Evolutionary conservation across 2,888 invertebrate genomes (phyloP).

Genomic region (Glyphotaelius pellucidus): DNA sequence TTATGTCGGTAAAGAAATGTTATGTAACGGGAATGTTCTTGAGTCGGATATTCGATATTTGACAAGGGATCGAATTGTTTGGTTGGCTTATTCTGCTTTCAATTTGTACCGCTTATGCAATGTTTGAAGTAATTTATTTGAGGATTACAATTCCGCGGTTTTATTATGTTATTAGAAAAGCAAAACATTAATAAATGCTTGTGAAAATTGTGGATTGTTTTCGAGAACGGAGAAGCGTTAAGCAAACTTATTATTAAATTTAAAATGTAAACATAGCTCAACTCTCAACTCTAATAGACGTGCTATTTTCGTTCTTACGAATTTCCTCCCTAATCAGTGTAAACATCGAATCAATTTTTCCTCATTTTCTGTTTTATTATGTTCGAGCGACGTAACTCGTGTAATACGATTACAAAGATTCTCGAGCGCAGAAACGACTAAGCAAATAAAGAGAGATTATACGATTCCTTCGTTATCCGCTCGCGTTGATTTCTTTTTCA

Average conservation of each 20-base stretch:
- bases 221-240: background rate
- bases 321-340: constrained; percentile 43
- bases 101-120: background rate
- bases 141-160: background rate
- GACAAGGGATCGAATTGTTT: background rate
- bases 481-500: constrained; percentile 62
- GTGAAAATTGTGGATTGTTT: background rate
- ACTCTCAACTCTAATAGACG: background rate
- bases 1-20: background rate
- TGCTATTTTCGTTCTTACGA: constrained; percentile 5
- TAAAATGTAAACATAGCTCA: background rate
- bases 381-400: constrained; percentile 32
- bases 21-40: constrained; percentile 10
- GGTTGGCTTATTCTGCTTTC: background rate
- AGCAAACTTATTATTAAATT: background rate
- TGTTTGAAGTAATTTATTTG: background rate
- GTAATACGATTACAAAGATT: constrained; percentile 63
- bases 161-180: background rate
- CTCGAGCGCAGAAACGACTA: constrained; percentile 51
- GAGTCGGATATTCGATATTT: constrained; percentile 29
- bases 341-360: constrained; percentile 57
- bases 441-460: constrained; percentile 63
- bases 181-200: background rate
- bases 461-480: constrained; percentile 59
- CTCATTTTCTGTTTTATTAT: constrained; percentile 53